Evolutionary conservation across 2,113 vertebrate species (phyloP), one percentile per base, ranked within the genome.

Genomic region (Egretta garzetta): DNA sequence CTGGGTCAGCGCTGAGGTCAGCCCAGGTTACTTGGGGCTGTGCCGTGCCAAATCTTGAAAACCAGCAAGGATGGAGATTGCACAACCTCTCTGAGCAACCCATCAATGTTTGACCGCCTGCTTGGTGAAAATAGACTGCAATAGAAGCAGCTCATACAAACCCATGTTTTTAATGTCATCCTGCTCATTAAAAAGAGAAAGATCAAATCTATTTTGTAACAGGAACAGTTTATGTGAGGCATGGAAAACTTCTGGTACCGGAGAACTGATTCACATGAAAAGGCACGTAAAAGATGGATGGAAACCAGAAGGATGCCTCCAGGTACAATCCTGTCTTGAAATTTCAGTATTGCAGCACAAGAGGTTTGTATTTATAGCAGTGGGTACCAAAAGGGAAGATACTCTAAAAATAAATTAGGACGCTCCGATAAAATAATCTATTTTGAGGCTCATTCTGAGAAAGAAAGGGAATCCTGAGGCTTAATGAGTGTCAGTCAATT

Each of bases 161-260:
- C n/a, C 43, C 66, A 72, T 2, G 0, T 12, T 86, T 86, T 94
- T 87, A 85, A 93, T 85, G 93, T 79, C 84, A 91, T 68, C 56
- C 37, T 30, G 72, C 89, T 91, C 83, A 70, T 94, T 93, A 91
- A 79, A 93, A 91, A 90, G 64, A 60, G 91, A 96, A 90, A 92
- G 73, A 89, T 84, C 73, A 88, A 55, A 76, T 89, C 80, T 84
- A 16, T 93, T 94, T 88, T 96, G 64, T 79, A 91, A 73, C 39
- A 63, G 47, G 66, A 92, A 84, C 68, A 66, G 80, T 80, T 66
- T 70, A 41, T 47, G 43, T 50, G 84, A 90, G 71, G 79, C 79
- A 93, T 1, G 18, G 87, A 90, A 88, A 88, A 82, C 55, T 86
- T 93, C 73, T 87, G 86, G 58, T 80, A 64, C 43, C 26, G 21